Evolutionary conservation across 2,888 invertebrate genomes (phyloP).

Genomic region (Drosophila formosana): DNA sequence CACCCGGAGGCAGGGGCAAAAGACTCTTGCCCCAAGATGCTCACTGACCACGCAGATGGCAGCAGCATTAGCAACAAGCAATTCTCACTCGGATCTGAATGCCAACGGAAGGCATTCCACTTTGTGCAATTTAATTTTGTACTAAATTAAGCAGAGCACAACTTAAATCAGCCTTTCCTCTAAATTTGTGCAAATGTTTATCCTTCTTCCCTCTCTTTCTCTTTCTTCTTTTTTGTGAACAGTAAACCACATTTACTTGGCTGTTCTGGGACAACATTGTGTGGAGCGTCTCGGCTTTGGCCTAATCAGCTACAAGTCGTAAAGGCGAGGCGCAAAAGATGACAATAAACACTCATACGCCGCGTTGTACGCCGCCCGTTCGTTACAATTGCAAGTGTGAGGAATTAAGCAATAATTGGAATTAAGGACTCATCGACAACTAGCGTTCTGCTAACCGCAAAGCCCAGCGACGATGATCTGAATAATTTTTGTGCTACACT

Average conservation of each 20-base stretch:
- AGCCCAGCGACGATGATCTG: conserved; percentile 30
- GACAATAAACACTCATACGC: conserved; percentile 60
- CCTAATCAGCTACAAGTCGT: conserved; percentile 59
- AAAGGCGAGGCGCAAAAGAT: conserved; percentile 22
- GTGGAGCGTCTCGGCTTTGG: conserved; percentile 36
- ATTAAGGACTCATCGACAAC: conserved; percentile 43
- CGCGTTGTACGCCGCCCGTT: conserved; percentile 26
- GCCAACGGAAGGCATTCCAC: conserved; percentile 57
- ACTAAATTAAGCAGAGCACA: conserved; percentile 70
- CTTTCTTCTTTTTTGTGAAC: not conserved
- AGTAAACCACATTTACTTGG: conserved; percentile 46
- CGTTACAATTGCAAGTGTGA: conserved; percentile 18
- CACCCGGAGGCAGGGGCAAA: conserved; percentile 13
- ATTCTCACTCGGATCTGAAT: conserved; percentile 53
- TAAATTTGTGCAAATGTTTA: conserved; percentile 66
- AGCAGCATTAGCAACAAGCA: conserved; percentile 36
- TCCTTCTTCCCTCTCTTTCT: conserved; percentile 12
- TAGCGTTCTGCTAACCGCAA: conserved; percentile 1
- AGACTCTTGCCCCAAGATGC: conserved; percentile 26
- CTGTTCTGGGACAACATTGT: conserved; percentile 17
- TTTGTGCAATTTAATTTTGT: conserved; percentile 71
- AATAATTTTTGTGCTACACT: conserved; percentile 32
- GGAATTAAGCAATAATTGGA: conserved; percentile 52
- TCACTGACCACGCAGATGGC: conserved; percentile 49
- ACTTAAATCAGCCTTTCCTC: conserved; percentile 59